Percentiles rank a stretch among this genome's conserved stretches.
These are phyloP conservation scores for Tenthredo amoena DNA, from an alignment of 2,888 invertebrate genomes.

Conservation along the genomic window DNA sequence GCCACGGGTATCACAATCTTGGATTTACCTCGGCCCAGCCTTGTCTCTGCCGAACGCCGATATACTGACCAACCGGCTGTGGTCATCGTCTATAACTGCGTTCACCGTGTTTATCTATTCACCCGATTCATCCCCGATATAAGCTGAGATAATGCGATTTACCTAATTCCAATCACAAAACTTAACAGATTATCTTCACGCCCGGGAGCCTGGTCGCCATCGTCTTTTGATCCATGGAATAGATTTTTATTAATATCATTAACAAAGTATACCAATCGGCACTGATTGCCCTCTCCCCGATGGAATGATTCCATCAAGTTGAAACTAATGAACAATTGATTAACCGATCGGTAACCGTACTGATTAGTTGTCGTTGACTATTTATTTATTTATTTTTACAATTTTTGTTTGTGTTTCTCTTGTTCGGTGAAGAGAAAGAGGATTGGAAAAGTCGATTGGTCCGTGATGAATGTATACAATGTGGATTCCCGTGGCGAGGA, in stretches of 20 bases:
- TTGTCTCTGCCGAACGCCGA: neutral
- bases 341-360: neutral
- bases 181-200: neutral
- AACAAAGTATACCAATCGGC: neutral
- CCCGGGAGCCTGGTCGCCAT: neutral
- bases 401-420: neutral
- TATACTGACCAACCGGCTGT: conserved; percentile 36
- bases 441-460: neutral
- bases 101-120: neutral
- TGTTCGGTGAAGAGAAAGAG: neutral
- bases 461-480: neutral
- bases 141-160: neutral
- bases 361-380: too few species aligned
- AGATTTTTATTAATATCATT: neutral
- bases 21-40: conserved; percentile 36
- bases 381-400: neutral
- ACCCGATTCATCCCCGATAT: conserved; percentile 11
- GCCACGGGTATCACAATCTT: conserved; percentile 54
- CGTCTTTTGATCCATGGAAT: neutral
- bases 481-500: neutral
- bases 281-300: neutral
- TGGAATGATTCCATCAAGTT: neutral
- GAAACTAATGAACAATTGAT: neutral
- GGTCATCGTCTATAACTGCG: conserved; percentile 24
- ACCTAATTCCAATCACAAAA: neutral